Conservation (phyloP, 2,888 invertebrate species). For the Megastigmus dorsalis region DNA sequence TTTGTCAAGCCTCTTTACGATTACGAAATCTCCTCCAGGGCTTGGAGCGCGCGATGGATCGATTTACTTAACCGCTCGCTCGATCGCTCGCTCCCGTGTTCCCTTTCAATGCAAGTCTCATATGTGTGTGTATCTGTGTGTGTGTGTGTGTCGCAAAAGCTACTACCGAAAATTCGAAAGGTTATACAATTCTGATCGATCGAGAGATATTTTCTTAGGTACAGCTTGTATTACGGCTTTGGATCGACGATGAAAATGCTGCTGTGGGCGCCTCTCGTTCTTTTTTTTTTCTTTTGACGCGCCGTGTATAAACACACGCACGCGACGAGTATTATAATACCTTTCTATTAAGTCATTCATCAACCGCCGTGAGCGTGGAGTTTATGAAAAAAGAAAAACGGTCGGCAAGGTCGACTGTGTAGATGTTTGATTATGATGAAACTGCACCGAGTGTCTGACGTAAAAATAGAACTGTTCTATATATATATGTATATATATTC, state of each 20-base stretch:
- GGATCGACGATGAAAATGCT: too few relatives aligned
- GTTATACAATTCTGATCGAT: too few relatives aligned
- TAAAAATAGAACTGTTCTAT: conserved; percentile 23
- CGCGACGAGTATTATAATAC: too few relatives aligned
- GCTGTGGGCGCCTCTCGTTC: too few relatives aligned
- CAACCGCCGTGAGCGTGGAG: not conserved
- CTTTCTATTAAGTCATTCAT: conserved; percentile 26
- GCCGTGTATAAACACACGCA: too few relatives aligned
- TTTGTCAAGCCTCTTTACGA: conserved; percentile 43
- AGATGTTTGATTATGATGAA: conserved; percentile 11
- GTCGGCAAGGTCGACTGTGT: conserved; percentile 1
- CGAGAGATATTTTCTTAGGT: too few relatives aligned
- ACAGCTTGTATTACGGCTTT: too few relatives aligned
- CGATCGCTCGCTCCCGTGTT: too few relatives aligned
- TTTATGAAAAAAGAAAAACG: conserved; percentile 8
- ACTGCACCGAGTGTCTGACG: not conserved
- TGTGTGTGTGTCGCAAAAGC: not conserved
- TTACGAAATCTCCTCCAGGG: conserved; percentile 34
- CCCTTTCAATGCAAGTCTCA: too few relatives aligned
- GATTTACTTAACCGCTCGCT: conserved; percentile 23
- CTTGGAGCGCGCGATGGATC: conserved; percentile 1
- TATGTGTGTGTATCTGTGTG: too few relatives aligned
- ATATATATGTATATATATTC: too few relatives aligned
- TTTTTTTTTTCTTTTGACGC: too few relatives aligned
- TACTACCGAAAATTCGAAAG: conserved; percentile 7